Conservation (phyloP, 2,113 vertebrate species). For the Mola mola region DNA sequence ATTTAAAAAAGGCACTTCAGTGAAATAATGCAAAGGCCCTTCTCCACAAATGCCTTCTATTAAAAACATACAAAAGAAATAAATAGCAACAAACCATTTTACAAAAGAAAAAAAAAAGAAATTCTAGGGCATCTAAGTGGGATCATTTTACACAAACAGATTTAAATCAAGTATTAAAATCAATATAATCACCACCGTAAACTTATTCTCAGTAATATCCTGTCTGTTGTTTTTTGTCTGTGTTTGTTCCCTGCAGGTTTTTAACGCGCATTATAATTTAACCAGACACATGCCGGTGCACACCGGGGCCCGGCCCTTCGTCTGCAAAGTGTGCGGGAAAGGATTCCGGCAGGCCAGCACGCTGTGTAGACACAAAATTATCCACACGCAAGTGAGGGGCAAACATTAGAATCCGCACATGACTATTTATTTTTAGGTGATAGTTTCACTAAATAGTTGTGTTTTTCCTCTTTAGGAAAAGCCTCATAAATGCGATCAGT, state of each 20-base stretch:
- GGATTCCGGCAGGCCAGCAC: conserved; percentile 97
- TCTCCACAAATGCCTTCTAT: neutral
- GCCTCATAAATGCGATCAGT: conserved; percentile 97
- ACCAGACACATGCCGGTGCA: conserved; percentile 98
- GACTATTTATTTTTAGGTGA: neutral
- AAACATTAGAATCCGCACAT: neutral
- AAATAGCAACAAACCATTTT: neutral
- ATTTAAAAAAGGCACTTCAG: too few relatives aligned
- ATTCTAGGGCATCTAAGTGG: too few relatives aligned
- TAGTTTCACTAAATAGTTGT: neutral
- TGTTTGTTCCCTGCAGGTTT: conserved; percentile 79
- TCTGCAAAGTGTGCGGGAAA: conserved; percentile 97
- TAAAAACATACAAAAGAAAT: neutral
- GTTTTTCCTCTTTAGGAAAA: conserved; percentile 85
- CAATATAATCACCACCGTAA: too few relatives aligned
- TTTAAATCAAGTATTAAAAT: neutral
- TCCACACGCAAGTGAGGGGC: conserved; percentile 91
- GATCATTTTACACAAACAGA: too few relatives aligned
- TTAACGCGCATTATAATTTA: conserved; percentile 98
- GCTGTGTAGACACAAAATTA: conserved; percentile 96
- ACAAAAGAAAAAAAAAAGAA: too few relatives aligned
- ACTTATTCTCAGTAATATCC: too few relatives aligned
- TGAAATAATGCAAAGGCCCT: neutral
- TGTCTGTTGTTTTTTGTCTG: neutral
- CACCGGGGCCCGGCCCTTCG: conserved; percentile 96